Evolutionary conservation across 2,113 vertebrate genomes (phyloP), one percentile per base, ranked within the genome.

Genomic region (Baryphthengus martii): DNA sequence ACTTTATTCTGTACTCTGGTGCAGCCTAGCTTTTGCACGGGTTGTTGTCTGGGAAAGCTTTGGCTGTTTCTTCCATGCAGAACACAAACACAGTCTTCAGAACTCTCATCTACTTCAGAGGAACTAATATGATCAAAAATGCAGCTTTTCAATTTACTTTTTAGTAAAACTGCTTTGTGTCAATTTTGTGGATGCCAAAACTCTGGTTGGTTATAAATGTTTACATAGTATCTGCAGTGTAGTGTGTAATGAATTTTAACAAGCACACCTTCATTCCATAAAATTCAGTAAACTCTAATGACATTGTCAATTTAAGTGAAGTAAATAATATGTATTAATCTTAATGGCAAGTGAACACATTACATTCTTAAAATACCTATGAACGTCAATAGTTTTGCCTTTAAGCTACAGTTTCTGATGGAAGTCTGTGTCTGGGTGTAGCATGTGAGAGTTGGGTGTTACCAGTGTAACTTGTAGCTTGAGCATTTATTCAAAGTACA

Each of bases 371-470:
- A 80, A 73, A 55, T 45, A 56, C 4, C 16, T 20, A 8, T 2
- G 7, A 33, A 42, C n/a, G 59, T 33, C 47, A 33, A 0, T 42
- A 62, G 66, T 61, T 85, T 45, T 42, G 28, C 37, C 17, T 53
- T 37, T n/a, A 31, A 62, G 37, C 53, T 76, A 44, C 31, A 8
- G 37, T 49, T 88, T 59, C 35, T 94, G 45, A 11, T 73, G 59
- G 40, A 72, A 79, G 13, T 1, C 0, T 19, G 14, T n/a, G n/a
- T 58, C 50, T 65, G n/a, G 13, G 23, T 40, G n/a, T 59, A 70
- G 8, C 7, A 2, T 7, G 26, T 10, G 47, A 37, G 44, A 0
- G 1, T 31, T 85, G 3, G 6, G 17, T 35, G 11, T 37, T 6
- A 2, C 56, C 68, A 11, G n/a, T 10, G 31, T 23, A 47, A 33